These are phyloP conservation scores for Hirundichthys speculiger DNA, from an alignment of 2,113 vertebrate genomes.

Conservation along the genomic window DNA sequence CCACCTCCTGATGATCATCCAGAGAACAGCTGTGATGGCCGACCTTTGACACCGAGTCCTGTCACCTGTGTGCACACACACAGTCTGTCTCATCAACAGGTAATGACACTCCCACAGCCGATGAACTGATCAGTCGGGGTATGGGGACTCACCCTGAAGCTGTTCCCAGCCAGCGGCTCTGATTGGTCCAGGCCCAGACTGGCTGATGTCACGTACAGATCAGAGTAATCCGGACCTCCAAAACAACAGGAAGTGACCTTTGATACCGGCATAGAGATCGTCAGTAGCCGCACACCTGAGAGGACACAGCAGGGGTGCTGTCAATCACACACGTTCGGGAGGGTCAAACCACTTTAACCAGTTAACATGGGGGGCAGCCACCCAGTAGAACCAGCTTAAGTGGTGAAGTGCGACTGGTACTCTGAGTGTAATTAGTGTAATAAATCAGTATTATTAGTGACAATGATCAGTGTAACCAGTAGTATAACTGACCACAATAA, in stretches of 20 bases:
- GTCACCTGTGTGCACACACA: slow-evolving; percentile 32
- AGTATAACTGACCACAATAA: background rate
- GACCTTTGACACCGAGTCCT: slow-evolving; percentile 64
- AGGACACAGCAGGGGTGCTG: background rate
- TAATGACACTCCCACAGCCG: no score
- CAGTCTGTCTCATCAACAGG: background rate
- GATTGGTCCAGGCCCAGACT: slow-evolving; percentile 80
- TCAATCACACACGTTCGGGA: background rate
- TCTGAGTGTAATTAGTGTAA: no score
- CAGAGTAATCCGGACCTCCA: slow-evolving; percentile 90
- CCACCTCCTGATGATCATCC: slow-evolving; percentile 28
- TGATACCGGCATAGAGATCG: slow-evolving; percentile 85
- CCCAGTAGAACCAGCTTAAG: no score
- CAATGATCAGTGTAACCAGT: background rate
- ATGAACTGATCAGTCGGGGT: background rate
- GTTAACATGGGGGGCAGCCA: no score
- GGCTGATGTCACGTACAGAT: slow-evolving; percentile 92
- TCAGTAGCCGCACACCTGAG: slow-evolving; percentile 88
- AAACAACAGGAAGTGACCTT: slow-evolving; percentile 95
- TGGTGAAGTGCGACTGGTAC: no score
- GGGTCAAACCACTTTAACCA: no score
- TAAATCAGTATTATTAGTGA: no score
- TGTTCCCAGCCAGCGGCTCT: slow-evolving; percentile 82
- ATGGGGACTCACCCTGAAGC: slow-evolving; percentile 84
- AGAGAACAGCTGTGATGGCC: slow-evolving; percentile 41